Evolutionary conservation across 2,888 invertebrate genomes (phyloP), one percentile per base, ranked within the genome.

Genomic region (Drosophila formosana): DNA sequence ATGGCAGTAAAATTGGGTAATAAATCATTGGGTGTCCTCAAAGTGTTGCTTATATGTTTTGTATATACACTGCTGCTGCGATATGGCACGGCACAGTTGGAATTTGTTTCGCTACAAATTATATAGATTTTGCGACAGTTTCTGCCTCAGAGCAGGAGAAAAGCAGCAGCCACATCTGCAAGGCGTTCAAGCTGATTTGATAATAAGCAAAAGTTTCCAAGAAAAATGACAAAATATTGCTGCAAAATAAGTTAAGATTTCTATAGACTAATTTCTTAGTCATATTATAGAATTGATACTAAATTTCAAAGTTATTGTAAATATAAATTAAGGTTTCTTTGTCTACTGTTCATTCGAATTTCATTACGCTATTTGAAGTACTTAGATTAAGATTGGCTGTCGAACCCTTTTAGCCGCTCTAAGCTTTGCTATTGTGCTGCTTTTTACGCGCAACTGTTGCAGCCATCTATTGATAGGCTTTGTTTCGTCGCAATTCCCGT

Each of bases 1-100:
- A 89, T 90, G 90, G 82, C 84, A 89, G 89, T 86, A 88, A 90
- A 89, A 89, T 90, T 90, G 88, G 78, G 69, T 73, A 86, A 89
- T 89, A 89, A 90, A 89, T 89, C 89, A 89, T 90, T 78, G 72
- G 80, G 76, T 72, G 70, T 75, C 76, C 88, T 84, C 85, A 83
- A 88, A 88, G 82, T 88, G 90, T 89, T 89, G 83, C 86, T 78
- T 75, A 75, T 78, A 69, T 46, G 64, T 30, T 75, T 73, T 78
- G 66, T 39, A 64, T 30, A 56, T 49, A 49, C 11, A 47, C n/a
- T 32, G 32, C 34, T 37, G 8, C 8, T 23, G 41, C 52, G 37
- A 18, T 39, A 50, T 37, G 55, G 37, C 41, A 23, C 60, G 52
- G 60, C 72, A 57, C 87, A 82, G 82, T 67, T 75, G 76, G 68